These are phyloP conservation scores for Elaphurus davidianus DNA, from an alignment of 2,113 vertebrate species.

Conservation along the genomic window DNA sequence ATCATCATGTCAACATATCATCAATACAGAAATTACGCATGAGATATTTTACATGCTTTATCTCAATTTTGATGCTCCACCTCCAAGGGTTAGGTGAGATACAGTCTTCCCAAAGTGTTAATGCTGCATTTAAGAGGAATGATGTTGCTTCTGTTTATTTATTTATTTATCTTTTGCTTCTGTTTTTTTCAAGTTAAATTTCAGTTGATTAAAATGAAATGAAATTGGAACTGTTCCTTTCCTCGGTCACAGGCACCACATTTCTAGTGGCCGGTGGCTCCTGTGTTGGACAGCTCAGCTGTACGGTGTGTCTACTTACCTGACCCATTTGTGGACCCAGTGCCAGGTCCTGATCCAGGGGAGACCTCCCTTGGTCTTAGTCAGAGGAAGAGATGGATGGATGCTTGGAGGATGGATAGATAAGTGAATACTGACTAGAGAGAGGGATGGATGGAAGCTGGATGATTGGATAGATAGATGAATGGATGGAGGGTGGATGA, in stretches of 20 bases:
- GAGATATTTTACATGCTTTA: background rate
- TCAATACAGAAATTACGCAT: background rate
- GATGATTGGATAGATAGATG: background rate
- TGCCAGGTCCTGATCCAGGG: background rate
- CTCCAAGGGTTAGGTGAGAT: background rate
- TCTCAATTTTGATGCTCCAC: background rate
- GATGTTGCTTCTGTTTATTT: background rate
- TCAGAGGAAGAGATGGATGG: background rate
- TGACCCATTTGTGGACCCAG: background rate
- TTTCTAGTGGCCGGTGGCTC: background rate
- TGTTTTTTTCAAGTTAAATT: background rate
- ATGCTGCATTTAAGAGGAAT: background rate
- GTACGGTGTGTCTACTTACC: background rate
- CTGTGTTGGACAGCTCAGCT: background rate
- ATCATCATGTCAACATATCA: background rate
- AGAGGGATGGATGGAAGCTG: too few species aligned
- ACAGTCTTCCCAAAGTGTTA: background rate
- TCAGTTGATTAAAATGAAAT: background rate
- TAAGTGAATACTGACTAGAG: too few species aligned
- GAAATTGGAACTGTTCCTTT: background rate
- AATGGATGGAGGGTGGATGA: background rate
- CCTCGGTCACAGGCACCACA: background rate
- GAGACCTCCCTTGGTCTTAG: background rate
- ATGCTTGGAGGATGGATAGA: background rate
- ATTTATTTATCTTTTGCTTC: background rate